Evolutionary conservation across 2,113 vertebrate species (phyloP), one percentile per base, ranked within the genome.

Genomic region (Nicator chloris): DNA sequence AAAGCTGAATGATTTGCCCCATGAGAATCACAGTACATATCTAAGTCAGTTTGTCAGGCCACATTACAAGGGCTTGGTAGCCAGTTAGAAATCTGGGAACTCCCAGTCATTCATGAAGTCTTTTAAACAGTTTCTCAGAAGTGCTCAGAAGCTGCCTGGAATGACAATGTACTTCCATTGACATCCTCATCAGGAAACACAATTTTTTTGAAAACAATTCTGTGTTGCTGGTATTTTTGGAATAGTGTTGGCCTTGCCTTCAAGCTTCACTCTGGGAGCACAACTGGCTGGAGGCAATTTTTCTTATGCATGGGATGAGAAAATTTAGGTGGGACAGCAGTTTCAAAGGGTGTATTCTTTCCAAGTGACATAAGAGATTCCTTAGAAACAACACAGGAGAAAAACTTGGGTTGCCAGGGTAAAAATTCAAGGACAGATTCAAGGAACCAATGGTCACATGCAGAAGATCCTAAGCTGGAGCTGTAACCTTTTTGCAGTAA

Each of bases 321-420:
- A 86, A 37, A 6, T 39, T 56, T 82, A 14, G 0, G 1, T 13
- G 20, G 19, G 14, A 16, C 14, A 65, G 42, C 7, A 49, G 7
- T 77, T 78, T 45, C 1, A 3, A 68, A 27, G 23, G 5, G 3
- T n/a, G 4, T 66, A 39, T 59, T 78, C 23, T 10, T 85, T 82
- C 40, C 70, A 72, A 56, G 6, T 9, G n/a, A 47, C 21, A 14
- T 35, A 16, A 59, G n/a, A 60, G 18, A 21, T 51, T 42, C 44
- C 22, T 82, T 47, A 68, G 57, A 50, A 84, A 54, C 3, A 44
- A 15, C 2, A 0, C 6, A n/a, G 15, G 28, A 37, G 15, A 47
- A 82, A 93, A 60, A 4, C 31, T 6, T 44, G 31, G 2, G 5
- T 42, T 69, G 12, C 27, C 0, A 0, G 11, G 21, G 16, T 7